phyloP scores from a whole-genome alignment of 2,888 invertebrate genomes.

The Zygaena filipendulae region DNA sequence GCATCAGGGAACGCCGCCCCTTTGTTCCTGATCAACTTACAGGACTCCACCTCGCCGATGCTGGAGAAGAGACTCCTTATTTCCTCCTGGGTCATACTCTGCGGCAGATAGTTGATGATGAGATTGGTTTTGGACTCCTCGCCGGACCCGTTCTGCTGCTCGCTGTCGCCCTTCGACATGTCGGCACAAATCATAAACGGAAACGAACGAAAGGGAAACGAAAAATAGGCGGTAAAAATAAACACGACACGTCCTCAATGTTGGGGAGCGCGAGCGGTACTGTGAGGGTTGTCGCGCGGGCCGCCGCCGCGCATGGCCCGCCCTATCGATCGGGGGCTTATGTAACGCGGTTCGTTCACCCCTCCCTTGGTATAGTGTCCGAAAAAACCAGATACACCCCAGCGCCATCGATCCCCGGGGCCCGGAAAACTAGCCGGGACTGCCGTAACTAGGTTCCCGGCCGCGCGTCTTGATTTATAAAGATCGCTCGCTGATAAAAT shows the following conservation, averaged over 20 bases:
- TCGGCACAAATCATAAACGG: slow-evolving; percentile 71
- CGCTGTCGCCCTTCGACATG: slow-evolving; percentile 89
- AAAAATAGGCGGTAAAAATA: slow-evolving; percentile 68
- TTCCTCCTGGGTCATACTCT: slow-evolving; percentile 99
- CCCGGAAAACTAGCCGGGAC: slow-evolving; percentile 29
- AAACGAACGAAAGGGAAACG: slow-evolving; percentile 68
- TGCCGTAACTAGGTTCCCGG: slow-evolving; percentile 19
- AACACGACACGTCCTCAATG: slow-evolving; percentile 58
- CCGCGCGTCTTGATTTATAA: not conserved
- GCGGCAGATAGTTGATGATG: slow-evolving; percentile 99
- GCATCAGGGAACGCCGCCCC: slow-evolving; percentile 85
- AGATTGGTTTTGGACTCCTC: slow-evolving; percentile 98
- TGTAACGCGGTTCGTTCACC: slow-evolving; percentile 65
- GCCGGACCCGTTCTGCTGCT: slow-evolving; percentile 87
- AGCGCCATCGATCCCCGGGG: slow-evolving; percentile 38
- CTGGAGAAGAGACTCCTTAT: slow-evolving; percentile 97
- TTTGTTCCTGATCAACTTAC: slow-evolving; percentile 99
- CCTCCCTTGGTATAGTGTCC: slow-evolving; percentile 62
- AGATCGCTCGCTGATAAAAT: slow-evolving; percentile 17
- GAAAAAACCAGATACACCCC: slow-evolving; percentile 64
- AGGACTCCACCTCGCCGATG: slow-evolving; percentile 99
- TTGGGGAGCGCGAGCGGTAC: slow-evolving; percentile 60
- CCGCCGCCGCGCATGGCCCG: slow-evolving; percentile 39
- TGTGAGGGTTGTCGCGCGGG: slow-evolving; percentile 30
- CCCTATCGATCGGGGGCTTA: slow-evolving; percentile 52